phyloP scores from a whole-genome alignment of 2,797 vertebrate species.

The Rachycentron canadum region DNA sequence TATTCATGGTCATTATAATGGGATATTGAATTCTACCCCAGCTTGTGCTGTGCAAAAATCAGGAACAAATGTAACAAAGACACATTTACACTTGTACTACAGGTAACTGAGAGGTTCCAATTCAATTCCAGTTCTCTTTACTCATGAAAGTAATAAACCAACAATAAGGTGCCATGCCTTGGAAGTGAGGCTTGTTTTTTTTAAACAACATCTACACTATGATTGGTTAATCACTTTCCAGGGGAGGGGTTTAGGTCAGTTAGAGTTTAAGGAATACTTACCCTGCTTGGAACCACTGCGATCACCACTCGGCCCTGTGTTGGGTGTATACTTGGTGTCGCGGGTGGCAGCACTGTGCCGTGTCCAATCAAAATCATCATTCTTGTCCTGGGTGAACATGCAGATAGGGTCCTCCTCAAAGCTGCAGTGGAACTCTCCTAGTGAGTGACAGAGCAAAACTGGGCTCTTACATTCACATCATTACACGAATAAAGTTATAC shows the following conservation, averaged over 20 bases:
- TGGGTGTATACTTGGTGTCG: conserved; percentile 97
- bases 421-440: conserved; percentile 98
- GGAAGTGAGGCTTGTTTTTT: neutral
- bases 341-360: conserved; percentile 96
- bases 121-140: conserved; percentile 2
- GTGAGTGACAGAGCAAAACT: conserved; percentile 56
- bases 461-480: conserved; percentile 23
- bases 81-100: neutral
- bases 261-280: conserved; percentile 61
- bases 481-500: conserved; percentile 25
- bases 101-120: neutral
- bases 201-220: neutral
- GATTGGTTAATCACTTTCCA: neutral
- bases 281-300: conserved; percentile 96
- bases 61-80: neutral
- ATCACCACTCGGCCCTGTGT: conserved; percentile 95
- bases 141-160: neutral
- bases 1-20: neutral
- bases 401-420: conserved; percentile 98
- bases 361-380: conserved; percentile 97
- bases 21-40: neutral
- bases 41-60: neutral
- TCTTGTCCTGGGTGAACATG: conserved; percentile 98
- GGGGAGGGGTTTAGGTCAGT: neutral
- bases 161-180: neutral